Conservation (phyloP, 1,140 invertebrate genomes). For the Sitophilus oryzae region DNA sequence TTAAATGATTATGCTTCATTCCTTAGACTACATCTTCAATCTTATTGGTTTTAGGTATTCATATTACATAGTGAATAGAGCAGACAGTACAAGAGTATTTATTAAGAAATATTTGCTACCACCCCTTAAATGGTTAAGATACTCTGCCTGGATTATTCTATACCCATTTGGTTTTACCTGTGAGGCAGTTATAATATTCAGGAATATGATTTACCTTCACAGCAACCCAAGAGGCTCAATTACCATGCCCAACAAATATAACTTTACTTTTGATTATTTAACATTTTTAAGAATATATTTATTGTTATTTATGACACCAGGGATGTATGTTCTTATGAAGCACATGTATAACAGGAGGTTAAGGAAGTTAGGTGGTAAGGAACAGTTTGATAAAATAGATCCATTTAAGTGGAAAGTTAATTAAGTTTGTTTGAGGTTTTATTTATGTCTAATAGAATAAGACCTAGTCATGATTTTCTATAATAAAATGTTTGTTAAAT, state of each 20-base stretch:
- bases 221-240: conserved; percentile 74
- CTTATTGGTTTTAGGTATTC: conserved; percentile 65
- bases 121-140: conserved; percentile 85
- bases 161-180: conserved; percentile 85
- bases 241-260: conserved; percentile 75
- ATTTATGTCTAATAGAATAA: too few relatives aligned
- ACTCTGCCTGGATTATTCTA: conserved; percentile 87
- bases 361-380: conserved; percentile 52
- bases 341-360: conserved; percentile 67
- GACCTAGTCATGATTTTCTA: too few relatives aligned
- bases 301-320: conserved; percentile 66
- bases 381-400: conserved; percentile 14
- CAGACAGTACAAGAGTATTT: conserved; percentile 61
- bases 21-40: neutral
- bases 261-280: conserved; percentile 83
- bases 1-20: neutral
- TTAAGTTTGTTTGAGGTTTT: too few relatives aligned
- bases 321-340: conserved; percentile 67
- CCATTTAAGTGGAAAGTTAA: conserved; percentile 7
- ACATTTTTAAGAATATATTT: conserved; percentile 73
- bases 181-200: conserved; percentile 74
- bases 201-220: conserved; percentile 84
- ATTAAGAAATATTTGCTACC: conserved; percentile 44
- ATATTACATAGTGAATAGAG: conserved; percentile 72
- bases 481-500: too few relatives aligned